phyloP scores from a whole-genome alignment of 2,888 invertebrate species.

The Aporophyla nigra region DNA sequence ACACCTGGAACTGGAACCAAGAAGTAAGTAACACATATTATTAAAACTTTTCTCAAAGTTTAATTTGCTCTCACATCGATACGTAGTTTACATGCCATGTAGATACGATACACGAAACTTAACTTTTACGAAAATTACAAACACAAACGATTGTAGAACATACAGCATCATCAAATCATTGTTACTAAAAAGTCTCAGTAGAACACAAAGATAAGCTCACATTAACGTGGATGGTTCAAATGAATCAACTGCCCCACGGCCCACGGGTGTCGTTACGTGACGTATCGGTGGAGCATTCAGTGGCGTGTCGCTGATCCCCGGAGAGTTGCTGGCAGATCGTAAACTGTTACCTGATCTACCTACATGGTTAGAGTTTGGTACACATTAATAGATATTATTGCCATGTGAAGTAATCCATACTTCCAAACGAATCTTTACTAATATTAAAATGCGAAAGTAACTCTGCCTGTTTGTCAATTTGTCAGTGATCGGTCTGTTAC shows the following conservation, averaged over 20 bases:
- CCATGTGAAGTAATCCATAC: not conserved
- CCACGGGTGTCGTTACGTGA: conserved; percentile 17
- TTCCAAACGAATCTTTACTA: not conserved
- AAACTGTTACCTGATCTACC: not conserved
- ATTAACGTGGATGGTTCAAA: conserved; percentile 7
- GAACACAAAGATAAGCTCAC: not conserved
- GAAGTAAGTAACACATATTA: not conserved
- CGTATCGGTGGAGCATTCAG: conserved; percentile 7
- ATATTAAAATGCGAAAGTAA: not conserved
- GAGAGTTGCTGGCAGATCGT: not conserved
- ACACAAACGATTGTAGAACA: not conserved
- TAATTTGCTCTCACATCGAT: not conserved
- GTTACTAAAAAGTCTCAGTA: not conserved
- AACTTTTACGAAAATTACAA: not conserved
- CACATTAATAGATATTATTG: not conserved
- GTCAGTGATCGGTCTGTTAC: not conserved
- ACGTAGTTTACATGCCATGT: too few relatives aligned
- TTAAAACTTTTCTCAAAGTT: not conserved
- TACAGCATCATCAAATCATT: not conserved
- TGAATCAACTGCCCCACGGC: conserved; percentile 35
- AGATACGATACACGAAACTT: too few relatives aligned
- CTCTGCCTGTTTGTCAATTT: too few relatives aligned
- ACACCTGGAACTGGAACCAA: not conserved
- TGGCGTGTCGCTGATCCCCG: conserved; percentile 22
- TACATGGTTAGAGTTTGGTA: not conserved